phyloP scores from a whole-genome alignment of 2,113 vertebrate genomes.

The Ciconia boyciana region DNA sequence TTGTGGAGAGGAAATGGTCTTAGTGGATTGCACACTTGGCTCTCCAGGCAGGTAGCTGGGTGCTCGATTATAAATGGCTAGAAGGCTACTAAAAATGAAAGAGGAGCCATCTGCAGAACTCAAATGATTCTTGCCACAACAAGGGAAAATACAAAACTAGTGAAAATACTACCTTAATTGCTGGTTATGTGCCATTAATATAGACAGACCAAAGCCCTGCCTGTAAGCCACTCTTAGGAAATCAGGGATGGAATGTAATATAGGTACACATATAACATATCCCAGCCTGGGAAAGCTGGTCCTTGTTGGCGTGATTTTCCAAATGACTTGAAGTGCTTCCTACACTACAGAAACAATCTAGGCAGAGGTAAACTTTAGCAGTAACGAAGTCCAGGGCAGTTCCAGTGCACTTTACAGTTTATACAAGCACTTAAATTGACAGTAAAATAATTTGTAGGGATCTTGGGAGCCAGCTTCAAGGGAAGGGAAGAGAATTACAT shows the following conservation, averaged over 20 bases:
- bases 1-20: not conserved
- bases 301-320: not conserved
- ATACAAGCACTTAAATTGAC: not conserved
- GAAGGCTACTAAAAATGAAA: not conserved
- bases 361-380: not conserved
- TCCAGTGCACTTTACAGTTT: not conserved
- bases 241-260: not conserved
- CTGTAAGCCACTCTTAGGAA: not conserved
- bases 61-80: not conserved
- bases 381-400: not conserved
- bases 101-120: not conserved
- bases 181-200: not conserved
- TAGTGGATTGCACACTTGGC: not conserved
- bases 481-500: not conserved
- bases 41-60: not conserved
- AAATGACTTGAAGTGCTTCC: not conserved
- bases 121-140: not conserved
- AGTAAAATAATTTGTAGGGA: not conserved
- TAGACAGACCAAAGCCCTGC: not conserved
- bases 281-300: not conserved
- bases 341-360: not conserved
- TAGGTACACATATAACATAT: not conserved
- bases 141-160: not conserved
- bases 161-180: not conserved
- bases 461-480: not conserved